Base-by-base conservation (phyloP, 2,888 invertebrate genomes). In the Hydropsyche betteni region DNA sequence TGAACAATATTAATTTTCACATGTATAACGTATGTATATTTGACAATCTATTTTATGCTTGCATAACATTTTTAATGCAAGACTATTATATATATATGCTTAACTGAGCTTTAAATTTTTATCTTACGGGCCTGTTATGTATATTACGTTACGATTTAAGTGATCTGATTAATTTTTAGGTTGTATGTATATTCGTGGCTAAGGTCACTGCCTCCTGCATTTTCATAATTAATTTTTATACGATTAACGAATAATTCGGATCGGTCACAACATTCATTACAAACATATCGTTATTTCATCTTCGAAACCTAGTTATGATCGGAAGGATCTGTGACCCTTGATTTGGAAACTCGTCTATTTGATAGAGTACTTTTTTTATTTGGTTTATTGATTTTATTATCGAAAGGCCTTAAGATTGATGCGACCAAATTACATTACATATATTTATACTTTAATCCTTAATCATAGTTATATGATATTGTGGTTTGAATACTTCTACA, bases 371-470 rank as follows among this genome's bases (percentile, higher is more conserved):
- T 16, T 16, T 24, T 4, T 58, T 58, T 8, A 16, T 53, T 58
- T 58, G 44, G 44, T 58, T 6, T 16, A 58, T 16, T 24, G 24
- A 69, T 38, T 44, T 69, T 50, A 69, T 69, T 69, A 36, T 68
- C 34, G n/a, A 51, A 69, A 14, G 69, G 69, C 69, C 69, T 69
- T 69, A 69, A 69, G 44, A 69, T 69, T 69, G 69, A 69, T 69
- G 69, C 69, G 69, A 69, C 69, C 69, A 69, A 69, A 50, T 24
- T 58, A 58, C 58, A 58, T 58, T 24, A 58, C 24, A 58, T 58
- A 44, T 58, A 53, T 53, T 53, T 50, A 50, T 69, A 68, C 68
- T 34, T 58, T 38, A 34, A 68, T 38, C 34, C 64, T 68, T 68
- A 68, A 68, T 68, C 36, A 68, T 68, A 68, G 68, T 34, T n/a